Conservation (phyloP, 2,888 invertebrate genomes). For the Leptinotarsa haldemani region DNA sequence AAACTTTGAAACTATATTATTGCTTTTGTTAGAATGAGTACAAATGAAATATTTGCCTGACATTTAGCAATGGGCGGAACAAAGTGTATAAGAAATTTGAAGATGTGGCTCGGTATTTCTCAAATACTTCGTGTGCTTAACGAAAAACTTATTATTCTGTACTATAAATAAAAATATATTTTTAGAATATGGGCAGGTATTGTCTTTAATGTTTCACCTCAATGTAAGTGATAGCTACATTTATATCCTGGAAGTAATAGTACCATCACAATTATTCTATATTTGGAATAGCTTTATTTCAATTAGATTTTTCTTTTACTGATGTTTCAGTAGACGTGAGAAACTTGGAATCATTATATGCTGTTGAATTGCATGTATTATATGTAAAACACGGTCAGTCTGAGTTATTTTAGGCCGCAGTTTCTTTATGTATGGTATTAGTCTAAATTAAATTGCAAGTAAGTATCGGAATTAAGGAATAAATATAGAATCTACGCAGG, state of each 20-base stretch:
- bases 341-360: not conserved
- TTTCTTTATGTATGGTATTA: not conserved
- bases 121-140: not conserved
- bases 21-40: no score
- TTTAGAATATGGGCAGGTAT: conserved; percentile 8
- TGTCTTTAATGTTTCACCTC: not conserved
- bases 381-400: not conserved
- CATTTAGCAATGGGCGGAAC: not conserved
- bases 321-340: not conserved
- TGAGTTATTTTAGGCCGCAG: not conserved
- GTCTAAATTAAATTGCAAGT: conserved; percentile 8
- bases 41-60: not conserved
- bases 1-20: no score
- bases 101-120: not conserved
- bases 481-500: conserved; percentile 13
- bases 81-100: not conserved
- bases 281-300: not conserved
- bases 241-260: not conserved
- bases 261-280: not conserved
- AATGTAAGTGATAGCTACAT: not conserved
- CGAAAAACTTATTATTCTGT: not conserved
- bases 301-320: not conserved
- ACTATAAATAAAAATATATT: conserved; percentile 18
- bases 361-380: not conserved
- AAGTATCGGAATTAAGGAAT: conserved; percentile 1